Conservation (phyloP, 2,797 vertebrate genomes). For the Phoeniculus purpureus region DNA sequence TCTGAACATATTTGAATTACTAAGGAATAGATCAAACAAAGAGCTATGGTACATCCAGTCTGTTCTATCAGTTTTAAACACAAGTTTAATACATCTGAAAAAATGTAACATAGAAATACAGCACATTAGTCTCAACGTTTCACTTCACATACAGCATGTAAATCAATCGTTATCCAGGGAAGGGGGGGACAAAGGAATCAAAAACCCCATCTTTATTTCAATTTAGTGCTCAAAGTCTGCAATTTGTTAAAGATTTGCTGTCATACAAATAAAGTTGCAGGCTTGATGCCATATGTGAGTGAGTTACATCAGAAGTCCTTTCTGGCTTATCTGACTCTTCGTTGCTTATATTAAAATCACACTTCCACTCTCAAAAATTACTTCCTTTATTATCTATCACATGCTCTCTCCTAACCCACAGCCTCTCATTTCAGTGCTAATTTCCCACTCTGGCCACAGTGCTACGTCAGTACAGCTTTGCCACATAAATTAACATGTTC, state of each 20-base stretch:
- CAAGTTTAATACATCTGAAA: neutral
- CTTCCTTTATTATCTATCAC: neutral
- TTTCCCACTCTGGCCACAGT: neutral
- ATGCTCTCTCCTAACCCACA: neutral
- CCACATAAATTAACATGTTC: rapidly evolving
- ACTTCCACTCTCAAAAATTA: neutral
- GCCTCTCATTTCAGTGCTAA: neutral
- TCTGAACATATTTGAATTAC: neutral
- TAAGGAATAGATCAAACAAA: constrained; percentile 1
- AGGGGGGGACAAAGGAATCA: neutral
- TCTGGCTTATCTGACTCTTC: neutral
- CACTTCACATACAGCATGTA: neutral
- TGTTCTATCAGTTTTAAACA: neutral
- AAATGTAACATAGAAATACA: neutral
- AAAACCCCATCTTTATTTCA: neutral
- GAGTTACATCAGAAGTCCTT: neutral
- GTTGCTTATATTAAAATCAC: neutral
- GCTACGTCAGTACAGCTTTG: neutral
- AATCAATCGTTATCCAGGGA: neutral
- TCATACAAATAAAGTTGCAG: neutral
- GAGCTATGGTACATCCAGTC: neutral
- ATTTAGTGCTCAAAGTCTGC: neutral
- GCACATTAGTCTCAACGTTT: neutral
- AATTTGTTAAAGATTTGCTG: neutral
- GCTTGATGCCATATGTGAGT: neutral